Base-by-base conservation (phyloP, 2,113 vertebrate species). In the Callionymus lyra region DNA sequence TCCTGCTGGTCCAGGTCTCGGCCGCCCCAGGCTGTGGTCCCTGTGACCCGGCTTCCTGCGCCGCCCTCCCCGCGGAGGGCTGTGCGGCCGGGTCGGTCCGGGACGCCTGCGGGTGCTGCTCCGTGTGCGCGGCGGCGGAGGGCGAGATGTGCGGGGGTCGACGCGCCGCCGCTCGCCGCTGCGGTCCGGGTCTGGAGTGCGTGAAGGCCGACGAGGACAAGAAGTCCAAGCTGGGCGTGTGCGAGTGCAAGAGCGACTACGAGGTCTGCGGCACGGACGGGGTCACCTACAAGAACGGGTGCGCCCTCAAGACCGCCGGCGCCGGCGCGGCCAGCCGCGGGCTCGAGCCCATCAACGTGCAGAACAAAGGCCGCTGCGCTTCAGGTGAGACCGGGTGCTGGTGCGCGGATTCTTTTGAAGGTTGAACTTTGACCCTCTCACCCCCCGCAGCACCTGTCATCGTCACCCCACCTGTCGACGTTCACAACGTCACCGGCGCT, bases 401-500 rank as follows among this genome's bases (percentile, higher is more conserved):
- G 14, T 10, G n/a, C n/a, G n/a, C n/a, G n/a, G n/a, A n/a, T n/a
- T n/a, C n/a, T n/a, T n/a, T n/a, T n/a, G n/a, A n/a, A n/a, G 21
- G 21, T 27, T 27, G 21, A 27, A 27, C 21, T 27, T 68, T 6
- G 41, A 51, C 21, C 45, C 54, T 51, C 34, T 31, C 17, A 35
- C 54, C 50, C 27, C 14, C 46, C 36, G 9, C 61, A 58, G 74
- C 15, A 38, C 43, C 74, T 3, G 44, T 60, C 50, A 93, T 97
- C 0, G 89, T 92, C 60, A 94, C 91, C 0, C 76, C 86, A 53
- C 93, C 93, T 11, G 91, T 86, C 38, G 86, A 92, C 31, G 87
- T 93, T 53, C 90, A 87, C 87, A 96, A 97, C 6, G 77, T 96
- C 50, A 90, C 83, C 2, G 92, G 92, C 15, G 84, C 91, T 49